Percentiles rank a stretch among this genome's conserved stretches.
Conservation (phyloP, 1,140 invertebrate species). For the Drosophila busckii region DNA sequence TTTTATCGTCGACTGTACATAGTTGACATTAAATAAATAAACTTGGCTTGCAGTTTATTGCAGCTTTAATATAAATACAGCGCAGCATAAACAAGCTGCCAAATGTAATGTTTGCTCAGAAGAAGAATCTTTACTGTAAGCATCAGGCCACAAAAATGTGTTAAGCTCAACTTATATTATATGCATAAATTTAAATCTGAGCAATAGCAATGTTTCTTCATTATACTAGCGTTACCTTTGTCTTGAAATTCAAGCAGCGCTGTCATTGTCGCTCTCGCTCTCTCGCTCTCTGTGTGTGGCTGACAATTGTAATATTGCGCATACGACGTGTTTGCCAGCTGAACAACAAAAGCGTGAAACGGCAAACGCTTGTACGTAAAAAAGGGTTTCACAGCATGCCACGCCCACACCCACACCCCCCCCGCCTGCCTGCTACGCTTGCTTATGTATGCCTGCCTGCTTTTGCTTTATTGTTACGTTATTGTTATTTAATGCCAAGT, state of each 20-base stretch:
- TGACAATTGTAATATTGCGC: slow-evolving; percentile 30
- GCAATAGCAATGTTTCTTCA: neutral
- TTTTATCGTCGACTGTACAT: no score
- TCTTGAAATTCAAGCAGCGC: slow-evolving; percentile 37
- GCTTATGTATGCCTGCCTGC: slow-evolving; percentile 9
- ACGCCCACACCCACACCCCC: slow-evolving; percentile 2
- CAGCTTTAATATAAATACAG: no score
- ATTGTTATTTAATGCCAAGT: slow-evolving; percentile 73
- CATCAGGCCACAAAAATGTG: no score
- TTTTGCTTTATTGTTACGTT: slow-evolving; percentile 62
- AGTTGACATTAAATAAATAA: no score
- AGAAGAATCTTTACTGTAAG: no score
- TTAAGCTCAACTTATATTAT: no score
- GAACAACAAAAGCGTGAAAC: slow-evolving; percentile 18
- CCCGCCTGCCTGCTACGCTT: neutral
- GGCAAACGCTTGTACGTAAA: slow-evolving; percentile 11
- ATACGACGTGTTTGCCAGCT: slow-evolving; percentile 49
- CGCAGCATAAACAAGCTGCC: no score
- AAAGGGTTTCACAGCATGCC: slow-evolving; percentile 43
- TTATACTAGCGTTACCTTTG: slow-evolving; percentile 47
- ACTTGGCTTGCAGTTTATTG: no score
- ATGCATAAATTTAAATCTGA: no score
- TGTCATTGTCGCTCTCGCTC: slow-evolving; percentile 26
- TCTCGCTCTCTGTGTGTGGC: slow-evolving; percentile 1
- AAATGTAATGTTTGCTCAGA: no score